Evolutionary conservation across 2,113 vertebrate genomes (phyloP).

Genomic region (Melanostigma gelatinosum): DNA sequence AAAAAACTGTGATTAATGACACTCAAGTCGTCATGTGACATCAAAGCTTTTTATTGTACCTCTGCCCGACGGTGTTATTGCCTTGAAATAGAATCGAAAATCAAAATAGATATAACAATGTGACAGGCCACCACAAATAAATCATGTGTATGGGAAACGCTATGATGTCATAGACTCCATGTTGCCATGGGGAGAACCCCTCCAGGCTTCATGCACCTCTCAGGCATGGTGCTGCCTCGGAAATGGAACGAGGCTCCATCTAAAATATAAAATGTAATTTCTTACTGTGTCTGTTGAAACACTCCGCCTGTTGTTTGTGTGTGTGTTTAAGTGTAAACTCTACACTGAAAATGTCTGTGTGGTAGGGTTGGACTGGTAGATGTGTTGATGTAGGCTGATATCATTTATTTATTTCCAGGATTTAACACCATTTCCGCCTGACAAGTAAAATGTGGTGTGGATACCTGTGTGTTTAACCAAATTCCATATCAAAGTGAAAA

Average conservation of each 20-base stretch:
- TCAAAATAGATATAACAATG: background rate
- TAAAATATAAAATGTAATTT: background rate
- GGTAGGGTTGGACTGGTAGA: slow-evolving; percentile 9
- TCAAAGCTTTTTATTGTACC: background rate
- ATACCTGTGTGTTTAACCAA: background rate
- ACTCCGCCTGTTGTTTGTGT: slow-evolving; percentile 5
- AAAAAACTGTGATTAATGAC: background rate
- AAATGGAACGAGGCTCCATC: background rate
- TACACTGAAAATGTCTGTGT: background rate
- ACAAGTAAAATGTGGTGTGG: background rate
- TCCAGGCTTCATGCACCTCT: background rate
- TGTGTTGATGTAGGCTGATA: background rate
- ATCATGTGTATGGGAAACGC: slow-evolving; percentile 8
- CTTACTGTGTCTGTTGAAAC: background rate
- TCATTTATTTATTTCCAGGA: background rate
- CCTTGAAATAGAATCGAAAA: background rate
- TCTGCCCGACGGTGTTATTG: too few species aligned
- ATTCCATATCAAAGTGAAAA: background rate
- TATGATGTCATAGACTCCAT: slow-evolving; percentile 16
- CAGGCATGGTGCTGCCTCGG: background rate
- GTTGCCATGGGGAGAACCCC: background rate
- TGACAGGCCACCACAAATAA: slow-evolving; percentile 12
- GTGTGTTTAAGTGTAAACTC: background rate
- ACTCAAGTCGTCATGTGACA: background rate
- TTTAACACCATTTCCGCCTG: background rate